Evolutionary conservation across 2,113 vertebrate species (phyloP).

Genomic region (Hippocampus mohnikei): DNA sequence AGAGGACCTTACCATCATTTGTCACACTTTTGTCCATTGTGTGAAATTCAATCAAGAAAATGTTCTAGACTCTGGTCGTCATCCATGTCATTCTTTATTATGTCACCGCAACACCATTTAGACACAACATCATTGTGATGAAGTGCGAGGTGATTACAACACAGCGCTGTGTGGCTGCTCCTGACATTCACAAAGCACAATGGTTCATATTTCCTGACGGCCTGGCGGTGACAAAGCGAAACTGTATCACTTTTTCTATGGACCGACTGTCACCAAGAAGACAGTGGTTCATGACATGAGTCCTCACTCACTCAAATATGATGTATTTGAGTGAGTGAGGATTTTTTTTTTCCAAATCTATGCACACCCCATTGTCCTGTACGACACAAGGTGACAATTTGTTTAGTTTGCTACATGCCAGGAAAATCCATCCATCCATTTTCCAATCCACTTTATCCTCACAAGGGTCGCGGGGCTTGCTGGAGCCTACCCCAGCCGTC

Average conservation of each 20-base stretch:
- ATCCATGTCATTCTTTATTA: constrained; percentile 9
- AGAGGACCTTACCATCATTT: too few relatives aligned
- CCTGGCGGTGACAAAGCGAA: constrained; percentile 17
- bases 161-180: constrained; percentile 10
- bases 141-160: constrained; percentile 14
- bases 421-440: too few relatives aligned
- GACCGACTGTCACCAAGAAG: neutral
- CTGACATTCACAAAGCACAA: constrained; percentile 35
- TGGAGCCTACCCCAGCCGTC: too few relatives aligned
- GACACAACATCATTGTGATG: constrained; percentile 25
- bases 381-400: neutral
- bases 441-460: too few relatives aligned
- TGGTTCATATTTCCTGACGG: constrained; percentile 24
- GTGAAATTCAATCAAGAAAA: too few relatives aligned
- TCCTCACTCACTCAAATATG: too few relatives aligned
- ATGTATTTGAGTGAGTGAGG: neutral
- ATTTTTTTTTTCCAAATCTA: neutral
- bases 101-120: neutral
- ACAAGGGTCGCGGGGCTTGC: too few relatives aligned
- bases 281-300: constrained; percentile 1
- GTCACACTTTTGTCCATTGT: too few relatives aligned
- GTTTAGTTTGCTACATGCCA: neutral
- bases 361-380: neutral
- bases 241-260: neutral
- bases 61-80: too few relatives aligned